Base-by-base conservation (phyloP, 2,113 vertebrate genomes). In the Megaceryle maxima region DNA sequence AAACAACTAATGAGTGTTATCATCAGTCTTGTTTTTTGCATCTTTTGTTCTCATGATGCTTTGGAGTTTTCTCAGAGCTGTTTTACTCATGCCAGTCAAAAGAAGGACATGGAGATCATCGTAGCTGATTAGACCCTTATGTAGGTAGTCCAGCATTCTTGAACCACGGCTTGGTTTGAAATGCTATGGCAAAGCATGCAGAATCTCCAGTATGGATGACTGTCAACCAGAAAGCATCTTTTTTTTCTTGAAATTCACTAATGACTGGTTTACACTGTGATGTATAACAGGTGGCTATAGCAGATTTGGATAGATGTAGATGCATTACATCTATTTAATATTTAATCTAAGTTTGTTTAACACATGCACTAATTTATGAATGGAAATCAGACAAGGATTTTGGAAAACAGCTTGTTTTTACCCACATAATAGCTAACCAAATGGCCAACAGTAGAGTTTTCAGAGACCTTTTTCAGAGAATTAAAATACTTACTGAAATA, bases 341-440 rank as follows among this genome's bases (percentile, higher is more conserved):
- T 89, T 92, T 87, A 85, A 96, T 82, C 44, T 53, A 76, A 87
- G 63, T 89, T 96, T 82, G 74, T 20, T 93, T 96, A 87, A 90
- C 59, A 73, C 39, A 19, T 88, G 46, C 72, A 37, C 51, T 77
- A 76, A 87, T 94, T 96, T 95, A 75, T 97, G 93, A 96, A 96
- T 94, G 96, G 97, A 85, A 89, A 89, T 85, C 44, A 90, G 83
- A 74, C 20, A 56, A 76, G 46, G 46, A 43, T 84, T 94, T 84
- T 86, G 96, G 81, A 66, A 72, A 80, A 66, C 69, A 68, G 88
- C 59, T 59, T 88, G 28, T 1, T 88, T 95, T 75, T 82, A 63
- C 73, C 55, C 62, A 64, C 39, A 9, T 78, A 89, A 86, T 94
- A 74, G n/a, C 93, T 94, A 95, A 87, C 70, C n/a, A 55, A 83